Evolutionary conservation across 2,888 invertebrate species (phyloP).

Genomic region (Nephrotoma appendiculata): DNA sequence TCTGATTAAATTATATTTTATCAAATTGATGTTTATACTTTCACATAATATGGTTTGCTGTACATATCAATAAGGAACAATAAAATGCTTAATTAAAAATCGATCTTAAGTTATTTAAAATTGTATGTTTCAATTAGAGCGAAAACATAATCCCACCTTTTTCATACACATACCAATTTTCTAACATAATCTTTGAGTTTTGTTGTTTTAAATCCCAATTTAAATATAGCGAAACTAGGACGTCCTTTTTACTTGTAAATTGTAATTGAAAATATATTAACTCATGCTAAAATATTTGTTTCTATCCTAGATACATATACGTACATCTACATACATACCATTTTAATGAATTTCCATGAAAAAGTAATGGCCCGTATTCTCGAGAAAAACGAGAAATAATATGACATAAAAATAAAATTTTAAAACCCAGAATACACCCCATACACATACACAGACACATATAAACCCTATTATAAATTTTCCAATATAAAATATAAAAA

Average conservation of each 20-base stretch:
- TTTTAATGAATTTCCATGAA: not conserved
- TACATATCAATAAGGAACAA: no score
- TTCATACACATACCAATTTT: no score
- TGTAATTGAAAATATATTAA: not conserved
- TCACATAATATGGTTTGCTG: no score
- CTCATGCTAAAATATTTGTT: not conserved
- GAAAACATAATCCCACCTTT: no score
- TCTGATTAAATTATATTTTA: no score
- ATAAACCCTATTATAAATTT: not conserved
- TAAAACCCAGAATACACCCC: not conserved
- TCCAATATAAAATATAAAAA: not conserved
- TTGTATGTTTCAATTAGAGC: no score
- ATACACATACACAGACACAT: not conserved
- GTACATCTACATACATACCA: not conserved
- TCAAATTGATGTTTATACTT: no score
- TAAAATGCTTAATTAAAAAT: no score
- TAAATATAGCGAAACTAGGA: not conserved
- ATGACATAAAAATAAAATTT: not conserved
- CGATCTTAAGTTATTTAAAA: no score
- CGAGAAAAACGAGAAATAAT: not conserved
- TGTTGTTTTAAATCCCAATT: not conserved
- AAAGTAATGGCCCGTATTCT: not conserved
- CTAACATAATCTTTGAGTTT: no score
- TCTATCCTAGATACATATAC: not conserved
- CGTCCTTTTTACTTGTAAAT: not conserved